A percentile compares a stretch with the other conserved stretches of the same genome.
phyloP scores from a whole-genome alignment of 1,140 invertebrate species.

The Vanessa tameamea region DNA sequence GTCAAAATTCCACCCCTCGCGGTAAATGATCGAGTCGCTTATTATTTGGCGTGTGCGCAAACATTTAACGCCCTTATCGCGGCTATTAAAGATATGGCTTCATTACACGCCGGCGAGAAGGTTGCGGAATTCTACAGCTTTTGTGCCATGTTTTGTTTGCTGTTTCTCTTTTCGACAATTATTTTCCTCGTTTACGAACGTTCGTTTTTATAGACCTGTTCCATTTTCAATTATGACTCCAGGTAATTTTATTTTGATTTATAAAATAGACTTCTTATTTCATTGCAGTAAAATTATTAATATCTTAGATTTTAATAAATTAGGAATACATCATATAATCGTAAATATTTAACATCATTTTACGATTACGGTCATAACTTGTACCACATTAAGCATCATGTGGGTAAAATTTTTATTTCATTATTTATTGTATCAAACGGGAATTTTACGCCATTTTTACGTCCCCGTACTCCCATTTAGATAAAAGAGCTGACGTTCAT shows the following conservation, averaged over 20 bases:
- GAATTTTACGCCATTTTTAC: constrained; percentile 76
- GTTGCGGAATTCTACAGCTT: constrained; percentile 48
- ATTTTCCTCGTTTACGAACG: constrained; percentile 44
- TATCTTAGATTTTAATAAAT: not conserved
- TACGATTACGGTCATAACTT: constrained; percentile 39
- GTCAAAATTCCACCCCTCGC: constrained; percentile 60
- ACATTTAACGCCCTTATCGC: constrained; percentile 78
- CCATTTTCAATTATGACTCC: constrained; percentile 39
- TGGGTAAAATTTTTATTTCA: constrained; percentile 65
- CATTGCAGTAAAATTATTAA: not conserved
- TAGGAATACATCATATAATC: not conserved
- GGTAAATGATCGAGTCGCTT: constrained; percentile 73
- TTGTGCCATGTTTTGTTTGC: constrained; percentile 56
- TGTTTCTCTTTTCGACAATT: constrained; percentile 46
- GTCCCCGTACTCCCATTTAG: constrained; percentile 68
- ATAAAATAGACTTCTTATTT: not conserved
- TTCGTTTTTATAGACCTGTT: constrained; percentile 29
- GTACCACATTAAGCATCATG: constrained; percentile 50
- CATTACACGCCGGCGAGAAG: constrained; percentile 67
- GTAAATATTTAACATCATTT: not conserved
- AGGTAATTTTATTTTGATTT: constrained; percentile 14
- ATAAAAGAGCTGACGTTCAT: constrained; percentile 74
- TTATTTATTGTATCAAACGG: constrained; percentile 75
- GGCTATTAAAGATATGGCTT: constrained; percentile 78
- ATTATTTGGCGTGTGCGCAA: constrained; percentile 79